Base-by-base conservation (phyloP, 2,888 invertebrate genomes). In the Leptura quadrifasciata region DNA sequence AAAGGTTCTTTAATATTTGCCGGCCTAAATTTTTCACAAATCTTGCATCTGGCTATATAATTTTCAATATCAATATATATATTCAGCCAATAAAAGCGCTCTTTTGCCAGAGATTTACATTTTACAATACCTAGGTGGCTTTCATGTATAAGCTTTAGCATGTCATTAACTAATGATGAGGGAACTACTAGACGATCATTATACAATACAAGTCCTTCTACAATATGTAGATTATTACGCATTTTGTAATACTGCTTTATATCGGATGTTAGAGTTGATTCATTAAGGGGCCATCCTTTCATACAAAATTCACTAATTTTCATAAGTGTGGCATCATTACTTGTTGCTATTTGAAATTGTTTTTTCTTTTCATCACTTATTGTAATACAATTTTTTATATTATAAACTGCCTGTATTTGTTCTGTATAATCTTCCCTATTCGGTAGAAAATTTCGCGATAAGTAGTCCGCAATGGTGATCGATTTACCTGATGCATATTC, bases 401-500 rank as follows among this genome's bases (percentile, higher is more conserved):
- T 9, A 39, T 39, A 10, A 6, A 39, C 35, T 10, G 10, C 10
- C 10, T 39, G 8, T 39, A 8, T 39, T 10, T 9, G 5, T 1
- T 39, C 35, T 39, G 5, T 10, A 39, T 39, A 4, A 10, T 6
- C 1, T 39, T 39, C 35, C 35, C 4, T 21, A 58, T 58, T 58
- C 20, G 5, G n/a, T 17, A 57, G 2, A 21, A 18, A 58, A 21
- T 58, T 58, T 17, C 58, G 21, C 3, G 73, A 76, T 15, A 76
- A 52, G 21, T 63, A 39, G 63, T 76, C 76, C 1, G 76, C 72
- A 18, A 76, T 54, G 47, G 47, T 20, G 69, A 76, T 68, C 5
- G 54, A n/a, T 60, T 72, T 75, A 2, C 77, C 72, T 21, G 74
- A 72, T 27, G 72, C 18, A 58, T 77, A 77, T 18, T 4, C 27